Evolutionary conservation across 2,888 invertebrate species (phyloP), one percentile per base, ranked within the genome.

Genomic region (Adelphocoris suturalis): DNA sequence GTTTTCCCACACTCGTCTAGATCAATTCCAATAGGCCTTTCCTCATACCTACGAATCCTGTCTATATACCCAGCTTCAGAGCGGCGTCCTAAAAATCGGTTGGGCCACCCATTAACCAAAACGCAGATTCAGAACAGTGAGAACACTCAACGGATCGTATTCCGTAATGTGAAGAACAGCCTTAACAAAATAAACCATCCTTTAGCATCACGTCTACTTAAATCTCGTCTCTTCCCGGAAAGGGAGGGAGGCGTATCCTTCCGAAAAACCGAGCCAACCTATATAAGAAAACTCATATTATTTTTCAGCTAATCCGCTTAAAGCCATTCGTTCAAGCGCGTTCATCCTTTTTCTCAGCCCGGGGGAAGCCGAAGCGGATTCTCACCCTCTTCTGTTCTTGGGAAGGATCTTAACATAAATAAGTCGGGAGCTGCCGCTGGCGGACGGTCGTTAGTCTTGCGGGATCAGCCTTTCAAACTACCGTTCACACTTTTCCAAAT

Each of bases 241-340:
- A 13, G 19, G n/a, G 37, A 4, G 81, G n/a, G n/a, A n/a, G 61
- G 61, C 2, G n/a, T 12, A 52, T 12, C n/a, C 28, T 27, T 11
- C 76, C 76, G 19, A 81, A 81, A 81, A 46, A 47, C 81, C 81
- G 1, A 46, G 82, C 82, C 82, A 52, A 82, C 82, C 48, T 81
- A 47, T 86, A 86, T 86, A 86, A 86, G 86, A 88, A 88, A 88
- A 88, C 78, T 78, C 88, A 88, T 88, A 88, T 88, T 88, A 88
- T 88, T 88, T 88, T 88, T 55, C 88, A 52, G 76, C 88, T 76
- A 88, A 88, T 57, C 88, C 76, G 88, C 88, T 88, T 78, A 80
- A 78, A 88, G 88, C 78, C 88, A 88, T 88, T 78, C 78, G 37
- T 88, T 88, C 52, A n/a, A 88, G 88, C 88, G 46, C 88, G 52